These are phyloP conservation scores for Micoletzkya japonica DNA, from an alignment of 2,888 invertebrate species.

Conservation along the genomic window DNA sequence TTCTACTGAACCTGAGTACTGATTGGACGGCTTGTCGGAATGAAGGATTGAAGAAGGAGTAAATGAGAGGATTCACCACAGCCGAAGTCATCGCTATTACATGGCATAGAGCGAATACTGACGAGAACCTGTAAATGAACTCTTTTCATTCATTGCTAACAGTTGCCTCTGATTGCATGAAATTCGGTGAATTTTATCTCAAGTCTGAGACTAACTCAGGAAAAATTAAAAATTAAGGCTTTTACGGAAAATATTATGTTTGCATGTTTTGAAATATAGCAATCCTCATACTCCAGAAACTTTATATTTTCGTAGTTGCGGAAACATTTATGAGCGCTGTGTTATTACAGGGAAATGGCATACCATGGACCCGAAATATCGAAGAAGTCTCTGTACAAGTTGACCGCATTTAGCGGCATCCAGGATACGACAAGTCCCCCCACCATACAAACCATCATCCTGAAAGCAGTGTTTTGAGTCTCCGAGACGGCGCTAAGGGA, in stretches of 20 bases:
- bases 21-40: neutral
- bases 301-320: no score
- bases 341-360: slow-evolving; percentile 27
- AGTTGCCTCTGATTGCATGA: no score
- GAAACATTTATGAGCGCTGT: no score
- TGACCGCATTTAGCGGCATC: slow-evolving; percentile 60
- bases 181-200: neutral
- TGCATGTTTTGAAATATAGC: no score
- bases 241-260: no score
- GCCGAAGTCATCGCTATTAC: slow-evolving; percentile 60
- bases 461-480: slow-evolving; percentile 29
- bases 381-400: slow-evolving; percentile 56
- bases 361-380: slow-evolving; percentile 37
- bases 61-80: slow-evolving; percentile 58
- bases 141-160: no score
- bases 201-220: neutral
- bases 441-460: slow-evolving; percentile 62
- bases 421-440: slow-evolving; percentile 58
- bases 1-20: neutral
- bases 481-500: no score
- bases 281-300: no score
- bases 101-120: slow-evolving; percentile 57
- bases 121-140: slow-evolving; percentile 43
- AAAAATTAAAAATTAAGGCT: no score
- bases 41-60: slow-evolving; percentile 53